A percentile compares a stretch with the other conserved stretches of the same genome.
Conservation (phyloP, 2,888 invertebrate genomes). For the Ectemnius continuus region DNA sequence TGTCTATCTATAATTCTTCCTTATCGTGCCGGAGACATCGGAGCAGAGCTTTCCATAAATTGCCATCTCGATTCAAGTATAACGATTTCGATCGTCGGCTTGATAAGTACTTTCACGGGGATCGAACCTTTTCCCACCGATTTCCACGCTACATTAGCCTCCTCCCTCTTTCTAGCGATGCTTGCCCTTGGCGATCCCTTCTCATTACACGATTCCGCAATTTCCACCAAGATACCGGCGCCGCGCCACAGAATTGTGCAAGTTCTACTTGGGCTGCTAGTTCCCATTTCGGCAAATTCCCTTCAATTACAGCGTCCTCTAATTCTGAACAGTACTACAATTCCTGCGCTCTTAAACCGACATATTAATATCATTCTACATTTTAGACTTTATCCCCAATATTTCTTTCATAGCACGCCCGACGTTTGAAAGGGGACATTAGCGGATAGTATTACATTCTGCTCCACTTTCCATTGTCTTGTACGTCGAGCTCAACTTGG, state of each 20-base stretch:
- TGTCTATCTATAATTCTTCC: conserved; percentile 52
- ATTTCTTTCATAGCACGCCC: too few species aligned
- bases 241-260: background rate
- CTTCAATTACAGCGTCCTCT: background rate
- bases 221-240: background rate
- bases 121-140: conserved; percentile 12
- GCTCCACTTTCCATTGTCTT: too few species aligned
- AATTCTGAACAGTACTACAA: too few species aligned
- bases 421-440: too few species aligned
- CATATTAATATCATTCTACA: too few species aligned
- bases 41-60: conserved; percentile 31
- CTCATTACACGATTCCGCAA: conserved; percentile 13
- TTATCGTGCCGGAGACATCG: conserved; percentile 50
- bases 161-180: background rate
- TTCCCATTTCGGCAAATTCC: background rate
- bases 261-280: background rate
- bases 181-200: background rate
- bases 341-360: too few species aligned
- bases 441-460: too few species aligned
- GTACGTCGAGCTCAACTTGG: too few species aligned
- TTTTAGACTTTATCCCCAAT: too few species aligned
- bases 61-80: conserved; percentile 17
- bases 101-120: background rate
- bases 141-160: conserved; percentile 12
- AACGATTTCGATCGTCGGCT: conserved; percentile 21